Evolutionary conservation across 2,113 vertebrate genomes (phyloP).

Genomic region (Pan paniscus): DNA sequence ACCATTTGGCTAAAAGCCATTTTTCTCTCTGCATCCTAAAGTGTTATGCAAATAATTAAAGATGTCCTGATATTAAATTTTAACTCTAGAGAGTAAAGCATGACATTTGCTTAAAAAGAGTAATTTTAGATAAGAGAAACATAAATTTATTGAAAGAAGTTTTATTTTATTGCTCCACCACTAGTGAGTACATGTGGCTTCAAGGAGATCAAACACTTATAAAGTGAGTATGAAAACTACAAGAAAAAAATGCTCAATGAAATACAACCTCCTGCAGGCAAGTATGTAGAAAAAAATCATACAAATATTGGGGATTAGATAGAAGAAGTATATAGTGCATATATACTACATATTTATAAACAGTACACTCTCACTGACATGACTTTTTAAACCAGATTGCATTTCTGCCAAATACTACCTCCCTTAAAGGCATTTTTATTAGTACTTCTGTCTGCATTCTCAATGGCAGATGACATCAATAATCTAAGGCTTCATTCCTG

Average conservation of each 20-base stretch:
- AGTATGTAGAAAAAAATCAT: neutral
- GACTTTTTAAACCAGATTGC: neutral
- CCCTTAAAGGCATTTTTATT: neutral
- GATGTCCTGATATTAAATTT: neutral
- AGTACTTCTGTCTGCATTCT: neutral
- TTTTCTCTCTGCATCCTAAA: neutral
- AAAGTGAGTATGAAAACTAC: neutral
- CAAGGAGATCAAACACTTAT: neutral
- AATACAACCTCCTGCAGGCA: neutral
- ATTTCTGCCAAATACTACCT: neutral
- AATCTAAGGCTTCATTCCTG: neutral
- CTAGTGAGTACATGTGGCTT: neutral
- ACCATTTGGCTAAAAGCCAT: neutral
- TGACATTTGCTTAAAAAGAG: neutral
- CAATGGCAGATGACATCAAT: neutral
- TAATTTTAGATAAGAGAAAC: neutral
- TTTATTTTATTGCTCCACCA: neutral
- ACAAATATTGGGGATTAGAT: neutral
- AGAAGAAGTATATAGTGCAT: too few species aligned
- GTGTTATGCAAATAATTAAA: neutral
- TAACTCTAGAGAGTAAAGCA: neutral
- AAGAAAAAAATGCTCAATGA: neutral
- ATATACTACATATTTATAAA: too few species aligned
- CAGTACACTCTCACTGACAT: neutral
- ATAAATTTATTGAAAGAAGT: neutral